Conservation (phyloP, 2,113 vertebrate species). For the Eidolon helvum region DNA sequence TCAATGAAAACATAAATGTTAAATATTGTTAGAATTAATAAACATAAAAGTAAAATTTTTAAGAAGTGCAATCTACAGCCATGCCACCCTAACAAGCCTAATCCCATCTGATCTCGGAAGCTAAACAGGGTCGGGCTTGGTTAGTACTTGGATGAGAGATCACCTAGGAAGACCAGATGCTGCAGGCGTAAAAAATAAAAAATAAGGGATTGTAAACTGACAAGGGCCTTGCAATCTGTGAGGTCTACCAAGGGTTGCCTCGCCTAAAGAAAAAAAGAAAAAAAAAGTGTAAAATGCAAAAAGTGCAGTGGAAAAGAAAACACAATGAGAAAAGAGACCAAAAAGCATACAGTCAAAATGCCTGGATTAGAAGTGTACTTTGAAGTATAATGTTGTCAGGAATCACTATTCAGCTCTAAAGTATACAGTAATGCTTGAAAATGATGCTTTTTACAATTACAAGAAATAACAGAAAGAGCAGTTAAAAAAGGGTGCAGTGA, state of each 20-base stretch:
- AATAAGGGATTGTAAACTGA: too few relatives aligned
- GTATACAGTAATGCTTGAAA: neutral
- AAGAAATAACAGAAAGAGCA: neutral
- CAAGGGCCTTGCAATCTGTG: too few relatives aligned
- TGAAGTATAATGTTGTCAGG: neutral
- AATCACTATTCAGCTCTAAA: neutral
- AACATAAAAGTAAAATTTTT: conserved; percentile 19
- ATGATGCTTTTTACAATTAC: conserved; percentile 2
- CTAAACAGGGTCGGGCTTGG: too few relatives aligned
- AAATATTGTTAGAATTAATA: neutral
- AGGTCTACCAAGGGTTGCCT: too few relatives aligned
- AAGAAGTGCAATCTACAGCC: too few relatives aligned
- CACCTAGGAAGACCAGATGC: too few relatives aligned
- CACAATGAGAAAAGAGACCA: neutral
- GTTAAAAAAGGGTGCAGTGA: neutral
- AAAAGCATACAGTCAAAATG: neutral
- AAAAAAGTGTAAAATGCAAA: too few relatives aligned
- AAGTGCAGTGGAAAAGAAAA: neutral
- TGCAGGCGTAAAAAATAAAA: too few relatives aligned
- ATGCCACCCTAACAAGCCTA: too few relatives aligned
- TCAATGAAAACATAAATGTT: conserved; percentile 15
- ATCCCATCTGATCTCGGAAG: too few relatives aligned
- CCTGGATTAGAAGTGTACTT: neutral
- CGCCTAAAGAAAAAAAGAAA: too few relatives aligned
- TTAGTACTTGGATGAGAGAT: too few relatives aligned